These are phyloP conservation scores for Corydoras sp. DNA, from an alignment of 2,113 vertebrate species.

Conservation along the genomic window DNA sequence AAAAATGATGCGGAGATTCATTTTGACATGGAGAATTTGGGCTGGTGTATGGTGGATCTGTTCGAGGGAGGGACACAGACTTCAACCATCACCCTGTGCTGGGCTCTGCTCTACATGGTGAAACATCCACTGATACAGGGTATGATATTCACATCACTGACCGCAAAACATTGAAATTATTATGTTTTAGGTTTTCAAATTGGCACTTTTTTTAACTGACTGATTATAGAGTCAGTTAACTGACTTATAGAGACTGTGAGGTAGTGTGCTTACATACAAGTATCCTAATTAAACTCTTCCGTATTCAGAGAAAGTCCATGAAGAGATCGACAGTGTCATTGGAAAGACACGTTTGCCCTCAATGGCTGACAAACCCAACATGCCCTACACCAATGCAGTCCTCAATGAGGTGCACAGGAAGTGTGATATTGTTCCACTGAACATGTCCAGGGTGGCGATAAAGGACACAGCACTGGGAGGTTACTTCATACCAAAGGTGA, in stretches of 20 bases:
- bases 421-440: constrained; percentile 58
- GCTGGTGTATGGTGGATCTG: constrained; percentile 76
- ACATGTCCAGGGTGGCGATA: constrained; percentile 40
- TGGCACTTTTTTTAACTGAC: too few species aligned
- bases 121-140: constrained; percentile 79
- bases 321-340: constrained; percentile 48
- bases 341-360: constrained; percentile 45
- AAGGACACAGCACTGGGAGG: constrained; percentile 49
- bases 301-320: constrained; percentile 44
- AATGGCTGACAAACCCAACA: constrained; percentile 51
- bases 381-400: constrained; percentile 67
- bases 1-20: constrained; percentile 43
- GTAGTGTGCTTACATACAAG: too few species aligned
- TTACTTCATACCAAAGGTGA: constrained; percentile 62
- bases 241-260: too few species aligned
- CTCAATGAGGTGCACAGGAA: constrained; percentile 67
- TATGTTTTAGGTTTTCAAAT: too few species aligned
- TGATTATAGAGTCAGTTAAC: too few species aligned
- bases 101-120: constrained; percentile 78
- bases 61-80: constrained; percentile 87
- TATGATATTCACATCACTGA: constrained; percentile 41
- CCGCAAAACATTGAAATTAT: too few species aligned
- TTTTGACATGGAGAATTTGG: constrained; percentile 68
- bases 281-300: neutral
- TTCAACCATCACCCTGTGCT: constrained; percentile 74